Conservation (phyloP, 1,140 invertebrate species). For the Polypedilum vanderplanki region DNA sequence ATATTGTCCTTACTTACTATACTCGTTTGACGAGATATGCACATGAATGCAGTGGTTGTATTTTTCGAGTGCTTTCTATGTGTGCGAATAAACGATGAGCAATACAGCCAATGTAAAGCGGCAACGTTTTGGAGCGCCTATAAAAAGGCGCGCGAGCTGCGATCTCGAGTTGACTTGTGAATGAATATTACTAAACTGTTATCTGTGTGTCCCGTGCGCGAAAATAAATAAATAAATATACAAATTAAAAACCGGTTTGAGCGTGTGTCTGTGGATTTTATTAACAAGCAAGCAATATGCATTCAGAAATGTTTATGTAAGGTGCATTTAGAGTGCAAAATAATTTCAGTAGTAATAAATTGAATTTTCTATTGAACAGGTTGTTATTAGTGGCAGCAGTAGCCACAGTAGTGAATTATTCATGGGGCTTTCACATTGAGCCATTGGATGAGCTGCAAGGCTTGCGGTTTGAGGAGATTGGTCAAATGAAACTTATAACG, state of each 20-base stretch:
- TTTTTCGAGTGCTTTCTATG: too few species aligned
- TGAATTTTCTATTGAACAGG: neutral
- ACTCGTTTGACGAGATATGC: too few species aligned
- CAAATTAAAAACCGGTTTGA: neutral
- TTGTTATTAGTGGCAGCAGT: neutral
- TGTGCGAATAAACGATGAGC: too few species aligned
- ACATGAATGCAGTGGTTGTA: too few species aligned
- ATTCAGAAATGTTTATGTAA: too few species aligned
- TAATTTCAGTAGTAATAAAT: too few species aligned
- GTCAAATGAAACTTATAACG: neutral
- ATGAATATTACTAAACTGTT: slow-evolving; percentile 1
- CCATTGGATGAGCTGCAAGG: neutral
- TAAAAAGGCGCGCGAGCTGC: neutral
- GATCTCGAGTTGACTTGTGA: neutral
- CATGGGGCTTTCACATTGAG: neutral
- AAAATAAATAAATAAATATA: neutral
- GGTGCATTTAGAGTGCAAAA: too few species aligned
- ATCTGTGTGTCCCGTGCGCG: neutral
- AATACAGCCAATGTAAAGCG: too few species aligned
- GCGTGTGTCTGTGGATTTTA: neutral
- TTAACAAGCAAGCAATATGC: too few species aligned
- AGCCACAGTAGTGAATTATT: neutral
- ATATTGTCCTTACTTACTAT: too few species aligned
- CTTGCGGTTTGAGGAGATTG: neutral
- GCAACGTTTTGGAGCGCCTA: neutral